Evolutionary conservation across 1,140 invertebrate genomes (phyloP).

Genomic region (Brachionus koreanus): DNA sequence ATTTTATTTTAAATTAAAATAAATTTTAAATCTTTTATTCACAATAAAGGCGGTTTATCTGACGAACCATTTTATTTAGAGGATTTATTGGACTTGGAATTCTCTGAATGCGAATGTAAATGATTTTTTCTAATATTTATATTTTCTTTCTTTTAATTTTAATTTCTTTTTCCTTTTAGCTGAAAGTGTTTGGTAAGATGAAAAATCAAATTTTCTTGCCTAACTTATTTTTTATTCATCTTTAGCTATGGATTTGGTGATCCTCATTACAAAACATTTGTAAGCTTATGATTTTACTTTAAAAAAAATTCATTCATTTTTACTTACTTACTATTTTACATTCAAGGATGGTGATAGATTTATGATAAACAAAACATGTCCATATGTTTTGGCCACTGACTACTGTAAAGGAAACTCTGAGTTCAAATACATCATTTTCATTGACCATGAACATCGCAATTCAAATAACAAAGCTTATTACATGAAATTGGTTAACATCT

Average conservation of each 20-base stretch:
- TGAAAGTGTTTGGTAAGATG: not conserved
- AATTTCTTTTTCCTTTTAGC: not conserved
- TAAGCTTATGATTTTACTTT: not conserved
- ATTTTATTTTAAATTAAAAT: not conserved
- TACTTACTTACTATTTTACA: not conserved
- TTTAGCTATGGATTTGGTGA: conserved; percentile 40
- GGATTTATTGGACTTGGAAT: not conserved
- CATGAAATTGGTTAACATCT: not conserved
- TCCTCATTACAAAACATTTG: conserved; percentile 41
- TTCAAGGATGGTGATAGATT: conserved; percentile 35
- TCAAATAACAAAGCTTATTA: not conserved
- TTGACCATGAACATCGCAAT: conserved; percentile 8
- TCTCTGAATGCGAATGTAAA: conserved; percentile 6
- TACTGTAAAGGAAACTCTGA: not conserved
- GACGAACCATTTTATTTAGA: conserved; percentile 8
- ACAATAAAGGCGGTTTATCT: not conserved
- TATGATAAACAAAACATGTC: conserved; percentile 2
- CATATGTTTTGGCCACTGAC: conserved; percentile 35
- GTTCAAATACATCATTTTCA: not conserved
- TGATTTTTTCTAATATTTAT: not conserved
- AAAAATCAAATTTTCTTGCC: not conserved
- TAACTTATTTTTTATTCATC: not conserved
- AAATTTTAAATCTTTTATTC: not conserved
- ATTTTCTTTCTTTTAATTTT: not conserved
- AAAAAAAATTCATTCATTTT: not conserved